phyloP scores from a whole-genome alignment of 2,888 invertebrate genomes.

The Orchesella flavescens region DNA sequence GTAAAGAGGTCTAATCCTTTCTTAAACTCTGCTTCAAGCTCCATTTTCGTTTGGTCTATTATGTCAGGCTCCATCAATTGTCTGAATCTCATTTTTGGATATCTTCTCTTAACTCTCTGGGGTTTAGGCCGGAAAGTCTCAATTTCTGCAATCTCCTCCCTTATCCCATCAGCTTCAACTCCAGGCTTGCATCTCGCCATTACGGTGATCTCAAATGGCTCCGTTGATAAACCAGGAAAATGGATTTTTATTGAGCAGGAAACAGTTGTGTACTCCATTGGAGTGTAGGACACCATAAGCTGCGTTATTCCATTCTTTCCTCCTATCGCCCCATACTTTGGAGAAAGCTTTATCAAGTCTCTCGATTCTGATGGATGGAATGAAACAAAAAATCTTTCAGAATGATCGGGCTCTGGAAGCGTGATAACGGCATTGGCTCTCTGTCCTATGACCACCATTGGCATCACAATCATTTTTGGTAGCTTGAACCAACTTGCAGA shows the following conservation, averaged over 20 bases:
- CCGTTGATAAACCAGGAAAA: constrained; percentile 43
- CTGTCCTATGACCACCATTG: constrained; percentile 26
- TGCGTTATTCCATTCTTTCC: constrained; percentile 39
- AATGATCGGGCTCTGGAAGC: constrained; percentile 29
- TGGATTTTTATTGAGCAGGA: constrained; percentile 33
- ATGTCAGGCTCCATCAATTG: neutral
- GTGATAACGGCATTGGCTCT: constrained; percentile 35
- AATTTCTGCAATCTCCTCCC: constrained; percentile 43
- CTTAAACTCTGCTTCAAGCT: neutral
- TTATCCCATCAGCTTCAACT: constrained; percentile 24
- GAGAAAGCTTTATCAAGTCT: constrained; percentile 14
- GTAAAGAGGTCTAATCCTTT: constrained; percentile 23
- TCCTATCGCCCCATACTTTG: constrained; percentile 34
- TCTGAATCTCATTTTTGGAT: constrained; percentile 13
- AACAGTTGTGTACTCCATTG: constrained; percentile 37
- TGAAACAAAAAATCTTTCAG: constrained; percentile 45
- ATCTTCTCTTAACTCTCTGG: constrained; percentile 5
- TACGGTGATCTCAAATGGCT: constrained; percentile 19
- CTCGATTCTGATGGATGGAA: constrained; percentile 2
- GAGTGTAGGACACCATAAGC: constrained; percentile 27
- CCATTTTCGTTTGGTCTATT: neutral
- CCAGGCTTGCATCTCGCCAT: constrained; percentile 38
- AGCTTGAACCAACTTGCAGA: constrained; percentile 43
- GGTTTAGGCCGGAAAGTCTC: constrained; percentile 47
- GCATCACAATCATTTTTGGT: constrained; percentile 29